Evolutionary conservation across 2,113 vertebrate species (phyloP).

Genomic region (Brachyhypopomus gauderio): DNA sequence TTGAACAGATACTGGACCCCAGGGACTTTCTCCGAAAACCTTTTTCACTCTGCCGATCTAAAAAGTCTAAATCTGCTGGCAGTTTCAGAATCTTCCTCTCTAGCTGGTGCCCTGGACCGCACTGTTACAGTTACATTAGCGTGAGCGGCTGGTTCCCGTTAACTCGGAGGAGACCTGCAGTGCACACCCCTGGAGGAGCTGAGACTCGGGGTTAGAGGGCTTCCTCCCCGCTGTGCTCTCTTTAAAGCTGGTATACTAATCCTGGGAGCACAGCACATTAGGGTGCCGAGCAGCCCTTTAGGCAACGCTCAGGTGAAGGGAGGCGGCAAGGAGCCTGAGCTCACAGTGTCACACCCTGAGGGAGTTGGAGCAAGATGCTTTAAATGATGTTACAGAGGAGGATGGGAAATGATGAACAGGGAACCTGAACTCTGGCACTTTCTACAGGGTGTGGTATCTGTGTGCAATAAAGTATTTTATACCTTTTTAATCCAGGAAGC

Average conservation of each 20-base stretch:
- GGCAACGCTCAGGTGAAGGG: constrained; percentile 31
- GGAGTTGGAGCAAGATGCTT: background rate
- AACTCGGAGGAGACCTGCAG: constrained; percentile 38
- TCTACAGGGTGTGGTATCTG: background rate
- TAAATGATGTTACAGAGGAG: constrained; percentile 4
- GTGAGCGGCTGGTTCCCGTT: constrained; percentile 50
- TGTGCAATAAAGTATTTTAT: background rate
- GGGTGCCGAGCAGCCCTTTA: constrained; percentile 32
- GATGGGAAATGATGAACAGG: background rate
- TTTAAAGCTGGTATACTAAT: constrained; percentile 36
- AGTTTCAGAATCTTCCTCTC: constrained; percentile 12
- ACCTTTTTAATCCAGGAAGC: background rate
- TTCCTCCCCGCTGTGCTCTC: constrained; percentile 36
- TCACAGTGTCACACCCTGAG: constrained; percentile 1
- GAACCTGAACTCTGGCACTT: background rate
- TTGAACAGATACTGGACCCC: background rate
- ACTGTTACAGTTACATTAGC: constrained; percentile 38
- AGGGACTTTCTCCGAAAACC: background rate
- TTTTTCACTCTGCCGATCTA: background rate
- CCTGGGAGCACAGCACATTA: background rate
- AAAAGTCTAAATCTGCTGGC: constrained; percentile 34
- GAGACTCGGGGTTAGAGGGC: constrained; percentile 12
- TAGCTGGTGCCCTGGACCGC: constrained; percentile 17
- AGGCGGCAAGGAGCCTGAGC: constrained; percentile 19
- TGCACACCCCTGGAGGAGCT: constrained; percentile 36